Evolutionary conservation across 2,888 invertebrate species (phyloP), one percentile per base, ranked within the genome.

Genomic region (Lasioglossum oenotherae): DNA sequence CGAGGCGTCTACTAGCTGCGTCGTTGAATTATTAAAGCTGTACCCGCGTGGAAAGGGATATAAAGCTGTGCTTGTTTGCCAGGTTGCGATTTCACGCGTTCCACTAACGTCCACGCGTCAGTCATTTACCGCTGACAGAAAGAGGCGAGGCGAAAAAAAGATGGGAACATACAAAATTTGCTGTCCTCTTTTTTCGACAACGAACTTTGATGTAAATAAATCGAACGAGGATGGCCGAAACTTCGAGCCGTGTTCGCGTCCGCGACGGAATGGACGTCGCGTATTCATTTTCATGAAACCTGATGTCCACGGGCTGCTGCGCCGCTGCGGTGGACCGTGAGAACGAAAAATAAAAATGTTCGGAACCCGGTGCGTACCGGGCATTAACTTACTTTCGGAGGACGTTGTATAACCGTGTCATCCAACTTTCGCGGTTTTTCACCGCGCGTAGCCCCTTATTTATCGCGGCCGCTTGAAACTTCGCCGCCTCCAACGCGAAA

Each of bases 261-360:
- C 71, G 71, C 78, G 49, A 38, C 80, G 78, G 78, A 80, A 87
- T 78, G 86, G 76, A 74, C 79, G 74, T 77, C 83, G 73, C 71
- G 87, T 87, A 87, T 87, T 87, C 77, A 87, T 87, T 87, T 81
- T 87, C 87, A 87, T 87, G 80, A 87, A 84, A 79, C 77, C 87
- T 53, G 81, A 84, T 81, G 84, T 87, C 84, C 85, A 49, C 78
- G 16, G 31, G 31, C 64, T 5, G 31, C 19, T 2, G 60, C 19
- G 53, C 23, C 69, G 49, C 27, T 57, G 49, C n/a, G n/a, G n/a
- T n/a, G 80, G 78, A 64, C 81, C 49, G 87, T 80, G 84, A 3
- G 23, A 38, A 69, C 23, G 8, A 23, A 57, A 57, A 57, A n/a
- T n/a, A 38, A 80, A 85, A 87, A 80, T 87, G 14, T 87, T 87